Percentiles rank a stretch among this genome's conserved stretches.
These are phyloP conservation scores for Blastobasis lacticolella DNA, from an alignment of 2,888 invertebrate genomes.

Conservation along the genomic window DNA sequence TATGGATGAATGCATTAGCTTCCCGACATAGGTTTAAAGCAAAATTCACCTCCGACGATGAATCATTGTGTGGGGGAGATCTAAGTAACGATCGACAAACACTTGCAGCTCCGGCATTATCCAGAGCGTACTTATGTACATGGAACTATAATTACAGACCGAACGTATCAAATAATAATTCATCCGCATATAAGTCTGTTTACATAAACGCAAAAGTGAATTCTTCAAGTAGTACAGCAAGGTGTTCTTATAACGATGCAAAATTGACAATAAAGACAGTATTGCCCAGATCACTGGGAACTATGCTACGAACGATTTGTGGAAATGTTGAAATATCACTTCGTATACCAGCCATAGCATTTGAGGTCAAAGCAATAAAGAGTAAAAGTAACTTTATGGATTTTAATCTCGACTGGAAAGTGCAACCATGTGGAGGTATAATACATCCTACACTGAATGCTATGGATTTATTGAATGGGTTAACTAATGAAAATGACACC, in stretches of 20 bases:
- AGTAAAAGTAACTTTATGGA: conserved; percentile 30
- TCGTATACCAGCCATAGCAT: conserved; percentile 35
- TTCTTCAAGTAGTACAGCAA: conserved; percentile 27
- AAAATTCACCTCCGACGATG: conserved; percentile 77
- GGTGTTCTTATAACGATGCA: conserved; percentile 38
- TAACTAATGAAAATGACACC: conserved; percentile 41
- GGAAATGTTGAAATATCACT: conserved; percentile 29
- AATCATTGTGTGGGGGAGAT: conserved; percentile 51
- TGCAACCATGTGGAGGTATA: conserved; percentile 80
- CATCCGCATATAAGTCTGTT: conserved; percentile 30
- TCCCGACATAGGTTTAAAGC: conserved; percentile 81
- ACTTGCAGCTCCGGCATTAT: too few species aligned
- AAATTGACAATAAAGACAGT: conserved; percentile 31
- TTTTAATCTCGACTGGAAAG: conserved; percentile 74
- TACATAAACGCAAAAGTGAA: conserved; percentile 33
- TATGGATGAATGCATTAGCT: conserved; percentile 62
- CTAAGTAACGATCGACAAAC: conserved; percentile 21
- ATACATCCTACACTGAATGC: conserved; percentile 37
- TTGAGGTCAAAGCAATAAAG: conserved; percentile 38
- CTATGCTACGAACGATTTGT: conserved; percentile 31
- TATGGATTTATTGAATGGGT: conserved; percentile 45
- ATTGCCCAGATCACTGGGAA: conserved; percentile 6
- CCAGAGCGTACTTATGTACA: conserved; percentile 21
- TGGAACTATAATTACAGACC: too few species aligned
- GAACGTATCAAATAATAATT: too few species aligned